A percentile compares a stretch with the other conserved stretches of the same genome.
Conservation (phyloP, 2,888 invertebrate genomes). For the Gasteruption jaculator region DNA sequence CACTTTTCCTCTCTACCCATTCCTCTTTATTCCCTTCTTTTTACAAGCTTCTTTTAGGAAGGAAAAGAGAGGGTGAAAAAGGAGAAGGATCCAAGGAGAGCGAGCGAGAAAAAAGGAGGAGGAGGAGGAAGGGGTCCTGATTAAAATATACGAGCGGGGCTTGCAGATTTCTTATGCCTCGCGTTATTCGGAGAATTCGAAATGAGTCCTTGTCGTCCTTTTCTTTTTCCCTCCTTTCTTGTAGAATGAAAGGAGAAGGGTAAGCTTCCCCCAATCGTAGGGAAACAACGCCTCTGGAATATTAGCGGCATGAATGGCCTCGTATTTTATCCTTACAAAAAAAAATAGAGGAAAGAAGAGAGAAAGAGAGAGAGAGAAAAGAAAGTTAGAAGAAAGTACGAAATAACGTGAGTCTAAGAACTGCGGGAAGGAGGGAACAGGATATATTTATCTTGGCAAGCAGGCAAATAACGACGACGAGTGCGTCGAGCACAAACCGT, state of each 20-base stretch:
- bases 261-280: too few species aligned
- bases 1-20: conserved; percentile 19
- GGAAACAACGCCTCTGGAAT: conserved; percentile 28
- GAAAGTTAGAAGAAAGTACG: too few species aligned
- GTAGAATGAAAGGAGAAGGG: too few species aligned
- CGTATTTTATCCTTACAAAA: conserved; percentile 18
- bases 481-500: too few species aligned
- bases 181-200: conserved; percentile 47
- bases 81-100: conserved; percentile 26
- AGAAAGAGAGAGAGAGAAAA: too few species aligned
- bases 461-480: too few species aligned
- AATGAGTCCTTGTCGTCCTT: too few species aligned
- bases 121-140: conserved; percentile 37
- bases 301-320: conserved; percentile 30
- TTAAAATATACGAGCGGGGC: conserved; percentile 48
- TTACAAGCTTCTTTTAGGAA: conserved; percentile 29
- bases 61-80: conserved; percentile 16
- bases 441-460: too few species aligned
- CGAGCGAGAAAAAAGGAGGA: conserved; percentile 19
- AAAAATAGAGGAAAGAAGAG: too few species aligned
- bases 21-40: conserved; percentile 22
- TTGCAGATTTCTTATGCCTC: conserved; percentile 39
- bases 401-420: too few species aligned
- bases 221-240: too few species aligned
- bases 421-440: too few species aligned